phyloP scores from a whole-genome alignment of 1,140 invertebrate species.

The Yoshiicerus persimilis region DNA sequence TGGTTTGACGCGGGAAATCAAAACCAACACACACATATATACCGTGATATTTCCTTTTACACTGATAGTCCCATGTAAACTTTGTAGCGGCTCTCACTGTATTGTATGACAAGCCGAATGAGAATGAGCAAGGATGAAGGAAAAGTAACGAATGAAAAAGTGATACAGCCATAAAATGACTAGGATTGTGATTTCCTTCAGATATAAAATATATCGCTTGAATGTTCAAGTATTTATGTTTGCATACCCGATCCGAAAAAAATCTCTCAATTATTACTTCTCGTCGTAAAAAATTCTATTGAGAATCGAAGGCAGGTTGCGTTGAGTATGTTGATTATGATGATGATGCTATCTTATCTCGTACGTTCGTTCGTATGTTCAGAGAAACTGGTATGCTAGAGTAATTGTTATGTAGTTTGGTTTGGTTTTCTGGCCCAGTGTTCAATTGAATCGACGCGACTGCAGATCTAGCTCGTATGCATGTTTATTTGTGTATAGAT shows the following conservation, averaged over 20 bases:
- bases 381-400: not conserved
- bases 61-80: no score
- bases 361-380: not conserved
- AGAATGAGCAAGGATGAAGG: not conserved
- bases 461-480: not conserved
- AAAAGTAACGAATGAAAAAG: not conserved
- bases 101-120: not conserved
- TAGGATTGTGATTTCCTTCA: not conserved
- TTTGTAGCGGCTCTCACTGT: no score
- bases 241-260: not conserved
- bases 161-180: not conserved
- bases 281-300: not conserved
- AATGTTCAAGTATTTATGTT: not conserved
- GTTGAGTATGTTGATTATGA: not conserved
- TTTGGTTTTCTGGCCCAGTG: not conserved
- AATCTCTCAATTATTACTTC: not conserved
- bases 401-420: slow-evolving; percentile 3
- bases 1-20: no score
- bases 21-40: no score
- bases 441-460: not conserved
- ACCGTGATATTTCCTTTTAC: no score
- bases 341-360: not conserved
- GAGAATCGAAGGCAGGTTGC: not conserved
- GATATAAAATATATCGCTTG: not conserved
- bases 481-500: not conserved